Evolutionary conservation across 2,797 vertebrate species (phyloP).

Genomic region (Florisuga fusca): DNA sequence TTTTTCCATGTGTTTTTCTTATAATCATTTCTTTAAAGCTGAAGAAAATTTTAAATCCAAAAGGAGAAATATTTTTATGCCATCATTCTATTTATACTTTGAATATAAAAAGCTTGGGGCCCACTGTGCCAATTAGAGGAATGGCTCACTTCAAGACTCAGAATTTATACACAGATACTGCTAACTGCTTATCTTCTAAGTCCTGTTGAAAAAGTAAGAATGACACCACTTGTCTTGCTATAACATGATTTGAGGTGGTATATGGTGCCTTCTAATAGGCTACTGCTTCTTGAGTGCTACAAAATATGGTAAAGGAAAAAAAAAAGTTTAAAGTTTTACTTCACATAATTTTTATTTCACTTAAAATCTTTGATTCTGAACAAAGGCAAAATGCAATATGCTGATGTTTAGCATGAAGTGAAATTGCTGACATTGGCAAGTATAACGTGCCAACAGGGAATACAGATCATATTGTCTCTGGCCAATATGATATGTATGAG

Average conservation of each 20-base stretch:
- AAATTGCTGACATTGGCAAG: neutral
- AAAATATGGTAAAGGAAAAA: neutral
- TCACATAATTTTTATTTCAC: neutral
- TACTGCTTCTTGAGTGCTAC: neutral
- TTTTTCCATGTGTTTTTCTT: neutral
- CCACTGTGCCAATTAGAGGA: neutral
- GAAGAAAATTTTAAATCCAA: neutral
- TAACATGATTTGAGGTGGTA: neutral
- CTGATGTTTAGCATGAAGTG: neutral
- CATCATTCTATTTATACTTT: neutral
- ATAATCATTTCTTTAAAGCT: neutral
- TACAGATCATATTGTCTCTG: neutral
- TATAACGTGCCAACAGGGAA: neutral
- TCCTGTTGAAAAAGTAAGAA: neutral
- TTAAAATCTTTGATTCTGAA: neutral
- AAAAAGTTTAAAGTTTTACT: neutral
- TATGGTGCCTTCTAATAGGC: neutral
- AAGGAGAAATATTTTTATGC: neutral
- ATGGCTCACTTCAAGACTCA: neutral
- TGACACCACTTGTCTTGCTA: rapidly evolving
- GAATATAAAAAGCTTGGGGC: neutral
- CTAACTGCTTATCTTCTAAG: neutral
- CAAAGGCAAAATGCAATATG: neutral
- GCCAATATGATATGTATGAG: neutral
- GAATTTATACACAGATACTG: neutral